Evolutionary conservation across 2,888 invertebrate species (phyloP).

Genomic region (Strigamia maritima): DNA sequence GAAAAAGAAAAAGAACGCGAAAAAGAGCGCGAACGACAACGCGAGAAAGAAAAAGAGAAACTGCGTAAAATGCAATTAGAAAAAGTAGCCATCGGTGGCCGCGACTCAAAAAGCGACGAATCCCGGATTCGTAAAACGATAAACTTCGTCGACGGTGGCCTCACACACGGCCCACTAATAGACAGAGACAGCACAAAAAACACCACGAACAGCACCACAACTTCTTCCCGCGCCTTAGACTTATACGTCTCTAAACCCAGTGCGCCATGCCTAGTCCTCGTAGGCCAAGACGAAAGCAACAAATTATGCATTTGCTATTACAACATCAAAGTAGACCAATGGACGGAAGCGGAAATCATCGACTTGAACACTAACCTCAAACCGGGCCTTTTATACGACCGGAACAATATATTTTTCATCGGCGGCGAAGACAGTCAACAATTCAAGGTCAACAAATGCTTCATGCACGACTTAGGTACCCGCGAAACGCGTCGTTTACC

Average conservation of each 20-base stretch:
- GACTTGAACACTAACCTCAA: not conserved
- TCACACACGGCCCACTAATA: not conserved
- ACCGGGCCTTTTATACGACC: not conserved
- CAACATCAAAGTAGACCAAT: not conserved
- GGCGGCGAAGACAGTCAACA: constrained; percentile 20
- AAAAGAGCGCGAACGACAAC: not conserved
- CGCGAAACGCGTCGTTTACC: not conserved
- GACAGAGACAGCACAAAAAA: not conserved
- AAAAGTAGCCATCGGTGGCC: not conserved
- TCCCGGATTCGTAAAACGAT: not conserved
- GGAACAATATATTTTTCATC: not conserved
- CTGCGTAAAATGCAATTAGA: not conserved
- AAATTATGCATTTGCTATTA: constrained; percentile 20
- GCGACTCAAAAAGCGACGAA: not conserved
- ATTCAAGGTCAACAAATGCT: not conserved
- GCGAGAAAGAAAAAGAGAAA: not conserved
- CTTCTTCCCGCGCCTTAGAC: not conserved
- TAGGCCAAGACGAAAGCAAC: not conserved
- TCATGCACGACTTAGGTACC: not conserved
- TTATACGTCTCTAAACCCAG: not conserved
- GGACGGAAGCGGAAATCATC: constrained; percentile 23
- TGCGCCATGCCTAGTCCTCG: not conserved
- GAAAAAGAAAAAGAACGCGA: not conserved
- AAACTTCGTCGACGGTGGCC: constrained; percentile 3
- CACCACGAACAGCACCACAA: not conserved